These are phyloP conservation scores for Chesias legatella DNA, from an alignment of 2,888 invertebrate species.

Conservation along the genomic window DNA sequence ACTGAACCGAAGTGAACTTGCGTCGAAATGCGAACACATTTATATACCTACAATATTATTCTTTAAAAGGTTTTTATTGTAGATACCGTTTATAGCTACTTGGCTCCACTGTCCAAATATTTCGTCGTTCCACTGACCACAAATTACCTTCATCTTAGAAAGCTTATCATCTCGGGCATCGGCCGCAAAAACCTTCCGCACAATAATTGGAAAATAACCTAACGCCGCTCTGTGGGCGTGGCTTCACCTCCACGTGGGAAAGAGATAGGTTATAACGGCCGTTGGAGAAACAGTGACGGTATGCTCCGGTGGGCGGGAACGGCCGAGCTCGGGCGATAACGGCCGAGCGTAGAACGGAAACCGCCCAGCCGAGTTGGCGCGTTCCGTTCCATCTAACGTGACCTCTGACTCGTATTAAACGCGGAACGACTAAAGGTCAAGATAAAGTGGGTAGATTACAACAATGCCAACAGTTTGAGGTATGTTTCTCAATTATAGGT, in stretches of 20 bases:
- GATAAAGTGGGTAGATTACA: constrained; percentile 32
- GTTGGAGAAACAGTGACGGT: constrained; percentile 43
- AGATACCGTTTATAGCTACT: constrained; percentile 1
- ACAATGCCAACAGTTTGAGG: constrained; percentile 55
- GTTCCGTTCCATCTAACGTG: constrained; percentile 42
- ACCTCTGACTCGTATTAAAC: constrained; percentile 39
- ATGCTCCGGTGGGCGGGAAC: constrained; percentile 57
- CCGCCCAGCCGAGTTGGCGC: constrained; percentile 65
- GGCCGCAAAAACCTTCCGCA: constrained; percentile 67
- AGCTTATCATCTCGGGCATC: constrained; percentile 66
- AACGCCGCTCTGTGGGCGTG: constrained; percentile 62
- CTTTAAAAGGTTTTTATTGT: background rate
- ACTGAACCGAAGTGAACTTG: too few relatives aligned
- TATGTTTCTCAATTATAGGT: constrained; percentile 47
- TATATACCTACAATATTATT: too few relatives aligned
- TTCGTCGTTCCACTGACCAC: constrained; percentile 39
- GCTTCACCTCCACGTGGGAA: constrained; percentile 40
- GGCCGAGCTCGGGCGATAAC: constrained; percentile 57
- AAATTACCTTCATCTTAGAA: constrained; percentile 58
- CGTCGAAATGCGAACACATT: too few relatives aligned
- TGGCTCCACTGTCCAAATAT: constrained; percentile 26
- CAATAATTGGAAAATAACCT: constrained; percentile 75
- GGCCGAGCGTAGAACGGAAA: constrained; percentile 59
- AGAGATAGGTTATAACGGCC: constrained; percentile 45
- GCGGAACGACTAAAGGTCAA: constrained; percentile 32